Evolutionary conservation across 2,113 vertebrate genomes (phyloP), one percentile per base, ranked within the genome.

Genomic region (Procapra przewalskii): DNA sequence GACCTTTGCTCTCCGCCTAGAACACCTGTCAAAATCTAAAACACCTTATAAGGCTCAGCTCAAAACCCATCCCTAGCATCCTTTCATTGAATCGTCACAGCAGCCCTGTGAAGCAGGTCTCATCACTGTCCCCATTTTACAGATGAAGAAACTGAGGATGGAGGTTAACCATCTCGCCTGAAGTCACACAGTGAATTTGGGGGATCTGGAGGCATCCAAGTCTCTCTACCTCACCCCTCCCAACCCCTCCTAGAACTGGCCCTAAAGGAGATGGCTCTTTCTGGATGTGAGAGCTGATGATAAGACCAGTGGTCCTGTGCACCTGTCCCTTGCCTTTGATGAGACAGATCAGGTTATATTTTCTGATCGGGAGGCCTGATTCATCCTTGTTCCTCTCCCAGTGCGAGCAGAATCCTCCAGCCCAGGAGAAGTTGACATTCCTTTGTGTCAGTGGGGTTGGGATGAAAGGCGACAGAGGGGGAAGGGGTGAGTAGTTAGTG

Each of bases 281-380:
- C 29, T 33, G 15, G 12, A 9, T 5, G 3, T 40, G 6, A 43
- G 25, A 17, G 8, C 16, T 59, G 57, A 3, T 1, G 3, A 43
- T n/a, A 31, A 92, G 40, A 55, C 59, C 52, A n/a, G 14, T 91
- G 80, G 77, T 17, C 43, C 48, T 29, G 16, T 33, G 36, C 7
- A 33, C 23, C 71, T 48, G 71, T 71, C 17, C 29, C 17, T 75
- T n/a, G 31, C 43, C 80, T 87, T 75, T 64, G 54, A 36, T 5
- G 25, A 87, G 50, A 27, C 0, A 0, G 2, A 12, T 19, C 55
- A 62, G 55, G 31, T 57, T 12, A 6, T 2, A 23, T 43, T 36
- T 94, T 75, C 75, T 59, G 71, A 67, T 43, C 1, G 1, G 21
- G 29, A 33, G 23, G n/a, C 31, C 43, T 29, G 45, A n/a, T 21